phyloP scores from a whole-genome alignment of 2,797 vertebrate genomes.

The Cynodonichthys magdalenae region DNA sequence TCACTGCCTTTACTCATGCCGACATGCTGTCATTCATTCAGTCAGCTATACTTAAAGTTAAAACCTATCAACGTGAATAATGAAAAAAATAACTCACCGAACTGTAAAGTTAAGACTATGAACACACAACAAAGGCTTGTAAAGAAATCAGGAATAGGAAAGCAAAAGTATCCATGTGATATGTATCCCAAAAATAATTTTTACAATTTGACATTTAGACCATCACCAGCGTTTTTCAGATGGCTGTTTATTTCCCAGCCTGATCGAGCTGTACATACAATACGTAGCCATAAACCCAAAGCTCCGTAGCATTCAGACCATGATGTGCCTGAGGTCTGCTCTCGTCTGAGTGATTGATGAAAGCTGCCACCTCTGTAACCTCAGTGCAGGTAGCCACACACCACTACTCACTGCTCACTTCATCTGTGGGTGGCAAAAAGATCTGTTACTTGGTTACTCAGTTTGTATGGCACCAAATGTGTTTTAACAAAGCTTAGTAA shows the following conservation, averaged over 20 bases:
- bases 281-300: constrained; percentile 43
- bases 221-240: constrained; percentile 3
- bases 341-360: constrained; percentile 54
- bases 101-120: constrained; percentile 49
- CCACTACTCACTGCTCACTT: constrained; percentile 33
- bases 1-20: constrained; percentile 7
- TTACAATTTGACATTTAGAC: constrained; percentile 36
- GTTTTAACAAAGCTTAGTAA: background rate
- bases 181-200: constrained; percentile 26
- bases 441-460: constrained; percentile 3
- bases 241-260: constrained; percentile 28
- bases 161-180: background rate
- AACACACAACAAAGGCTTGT: constrained; percentile 42
- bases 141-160: constrained; percentile 46
- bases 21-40: background rate
- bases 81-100: background rate
- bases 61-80: constrained; percentile 13
- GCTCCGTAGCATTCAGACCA: constrained; percentile 48
- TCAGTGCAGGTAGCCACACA: constrained; percentile 30
- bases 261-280: constrained; percentile 24
- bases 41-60: constrained; percentile 30
- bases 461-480: background rate
- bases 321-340: constrained; percentile 33
- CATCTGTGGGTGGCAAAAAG: constrained; percentile 3
- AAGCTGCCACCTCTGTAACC: constrained; percentile 26